Percentiles rank a stretch among this genome's conserved stretches.
These are phyloP conservation scores for Tiphia femorata DNA, from an alignment of 2,888 invertebrate genomes.

Conservation along the genomic window DNA sequence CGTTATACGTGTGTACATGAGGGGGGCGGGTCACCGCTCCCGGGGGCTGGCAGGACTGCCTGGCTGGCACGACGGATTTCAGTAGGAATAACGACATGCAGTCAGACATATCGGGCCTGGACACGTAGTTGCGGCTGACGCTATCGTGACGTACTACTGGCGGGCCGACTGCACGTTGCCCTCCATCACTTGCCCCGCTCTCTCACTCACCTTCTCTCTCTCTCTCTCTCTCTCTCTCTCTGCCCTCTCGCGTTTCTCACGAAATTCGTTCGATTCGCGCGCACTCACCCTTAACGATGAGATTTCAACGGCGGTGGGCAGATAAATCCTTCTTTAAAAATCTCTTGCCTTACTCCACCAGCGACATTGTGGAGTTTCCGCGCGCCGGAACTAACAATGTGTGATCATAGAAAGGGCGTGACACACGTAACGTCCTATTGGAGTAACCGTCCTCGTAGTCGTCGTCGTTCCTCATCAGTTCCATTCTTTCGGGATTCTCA, in stretches of 20 bases:
- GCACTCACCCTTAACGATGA: too few species aligned
- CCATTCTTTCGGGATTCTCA: too few species aligned
- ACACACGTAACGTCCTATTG: too few species aligned
- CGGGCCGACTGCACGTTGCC: constrained; percentile 22
- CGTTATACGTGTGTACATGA: constrained; percentile 5
- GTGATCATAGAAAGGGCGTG: neutral
- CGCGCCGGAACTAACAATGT: neutral
- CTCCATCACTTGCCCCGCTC: constrained; percentile 15
- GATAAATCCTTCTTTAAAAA: too few species aligned
- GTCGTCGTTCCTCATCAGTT: too few species aligned
- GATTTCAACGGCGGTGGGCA: too few species aligned
- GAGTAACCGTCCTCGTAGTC: too few species aligned
- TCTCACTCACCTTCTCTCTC: too few species aligned
- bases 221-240: constrained; percentile 12
- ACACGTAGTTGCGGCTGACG: constrained; percentile 46
- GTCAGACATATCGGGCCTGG: constrained; percentile 44
- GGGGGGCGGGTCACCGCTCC: too few species aligned
- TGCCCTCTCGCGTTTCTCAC: too few species aligned
- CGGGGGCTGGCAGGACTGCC: neutral
- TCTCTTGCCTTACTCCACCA: neutral
- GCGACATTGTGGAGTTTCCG: neutral
- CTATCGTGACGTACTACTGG: constrained; percentile 51
- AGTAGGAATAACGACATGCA: constrained; percentile 46
- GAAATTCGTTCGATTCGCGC: too few species aligned
- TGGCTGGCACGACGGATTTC: constrained; percentile 32